phyloP scores from a whole-genome alignment of 2,888 invertebrate genomes.

The Noctua janthina region DNA sequence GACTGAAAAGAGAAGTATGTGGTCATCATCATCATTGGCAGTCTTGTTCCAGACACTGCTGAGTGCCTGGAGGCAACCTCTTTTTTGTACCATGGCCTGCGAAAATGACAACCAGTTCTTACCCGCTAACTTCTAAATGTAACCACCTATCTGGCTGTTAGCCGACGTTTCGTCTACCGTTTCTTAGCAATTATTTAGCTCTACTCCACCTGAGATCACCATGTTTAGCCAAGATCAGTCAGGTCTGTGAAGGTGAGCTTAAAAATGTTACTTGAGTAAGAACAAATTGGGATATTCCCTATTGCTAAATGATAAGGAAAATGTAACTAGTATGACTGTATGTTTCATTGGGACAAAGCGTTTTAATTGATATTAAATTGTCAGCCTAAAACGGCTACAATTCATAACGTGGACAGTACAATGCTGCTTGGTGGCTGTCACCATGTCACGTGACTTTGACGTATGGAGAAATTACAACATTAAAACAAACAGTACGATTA shows the following conservation, averaged over 20 bases:
- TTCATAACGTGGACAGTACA: not conserved
- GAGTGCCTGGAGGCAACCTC: not conserved
- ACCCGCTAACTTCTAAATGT: not conserved
- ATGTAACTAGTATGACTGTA: not conserved
- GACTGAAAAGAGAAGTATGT: not conserved
- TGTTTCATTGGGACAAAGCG: not conserved
- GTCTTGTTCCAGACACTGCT: no score
- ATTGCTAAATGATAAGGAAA: not conserved
- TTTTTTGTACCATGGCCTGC: not conserved
- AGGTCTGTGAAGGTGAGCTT: not conserved
- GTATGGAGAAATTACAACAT: slow-evolving; percentile 9
- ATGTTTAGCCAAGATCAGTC: not conserved
- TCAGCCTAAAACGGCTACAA: not conserved
- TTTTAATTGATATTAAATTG: not conserved
- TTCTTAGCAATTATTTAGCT: not conserved
- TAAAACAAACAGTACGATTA: slow-evolving; percentile 12
- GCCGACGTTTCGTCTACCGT: no score
- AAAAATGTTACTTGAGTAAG: not conserved
- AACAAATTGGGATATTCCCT: not conserved
- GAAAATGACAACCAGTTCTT: not conserved
- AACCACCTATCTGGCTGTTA: not conserved
- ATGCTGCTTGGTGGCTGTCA: not conserved
- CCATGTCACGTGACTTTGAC: not conserved
- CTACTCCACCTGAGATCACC: no score
- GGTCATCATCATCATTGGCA: not conserved